A percentile compares a stretch with the other conserved stretches of the same genome.
These are phyloP conservation scores for Drosophila ustulata DNA, from an alignment of 2,888 invertebrate species.

Conservation along the genomic window DNA sequence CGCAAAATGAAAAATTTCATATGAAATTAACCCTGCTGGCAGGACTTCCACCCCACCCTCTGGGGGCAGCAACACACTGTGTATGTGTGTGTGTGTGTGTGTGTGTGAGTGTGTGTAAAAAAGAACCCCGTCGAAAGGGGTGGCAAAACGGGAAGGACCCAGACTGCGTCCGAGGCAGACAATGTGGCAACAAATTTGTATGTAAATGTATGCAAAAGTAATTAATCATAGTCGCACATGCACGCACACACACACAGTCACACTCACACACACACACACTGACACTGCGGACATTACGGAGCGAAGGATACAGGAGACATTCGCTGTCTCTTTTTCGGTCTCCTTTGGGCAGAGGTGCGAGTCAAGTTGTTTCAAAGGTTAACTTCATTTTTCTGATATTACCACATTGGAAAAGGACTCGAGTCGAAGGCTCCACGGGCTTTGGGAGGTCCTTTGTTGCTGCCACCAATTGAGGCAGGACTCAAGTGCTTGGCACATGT, in stretches of 20 bases:
- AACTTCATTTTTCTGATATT: constrained; percentile 71
- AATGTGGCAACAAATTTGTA: constrained; percentile 82
- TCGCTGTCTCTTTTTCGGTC: constrained; percentile 13
- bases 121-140: constrained; percentile 50
- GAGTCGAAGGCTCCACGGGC: neutral
- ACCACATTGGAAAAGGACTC: constrained; percentile 21
- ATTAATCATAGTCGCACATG: constrained; percentile 81
- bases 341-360: constrained; percentile 48
- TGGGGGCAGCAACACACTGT: constrained; percentile 16
- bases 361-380: constrained; percentile 73
- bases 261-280: constrained; percentile 29
- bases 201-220: constrained; percentile 81
- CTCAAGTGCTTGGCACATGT: constrained; percentile 39
- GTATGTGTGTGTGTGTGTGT: constrained; percentile 1
- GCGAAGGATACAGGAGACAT: constrained; percentile 41
- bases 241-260: constrained; percentile 53
- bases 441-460: constrained; percentile 9
- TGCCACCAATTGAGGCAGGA: constrained; percentile 35
- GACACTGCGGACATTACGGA: constrained; percentile 64
- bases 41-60: constrained; percentile 48
- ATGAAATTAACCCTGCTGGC: constrained; percentile 76
- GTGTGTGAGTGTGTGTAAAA: too few species aligned
- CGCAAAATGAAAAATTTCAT: constrained; percentile 79
- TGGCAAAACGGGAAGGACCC: neutral
- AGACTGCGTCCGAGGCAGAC: constrained; percentile 65